phyloP scores from a whole-genome alignment of 2,113 vertebrate genomes.

The Bostrychus sinensis region DNA sequence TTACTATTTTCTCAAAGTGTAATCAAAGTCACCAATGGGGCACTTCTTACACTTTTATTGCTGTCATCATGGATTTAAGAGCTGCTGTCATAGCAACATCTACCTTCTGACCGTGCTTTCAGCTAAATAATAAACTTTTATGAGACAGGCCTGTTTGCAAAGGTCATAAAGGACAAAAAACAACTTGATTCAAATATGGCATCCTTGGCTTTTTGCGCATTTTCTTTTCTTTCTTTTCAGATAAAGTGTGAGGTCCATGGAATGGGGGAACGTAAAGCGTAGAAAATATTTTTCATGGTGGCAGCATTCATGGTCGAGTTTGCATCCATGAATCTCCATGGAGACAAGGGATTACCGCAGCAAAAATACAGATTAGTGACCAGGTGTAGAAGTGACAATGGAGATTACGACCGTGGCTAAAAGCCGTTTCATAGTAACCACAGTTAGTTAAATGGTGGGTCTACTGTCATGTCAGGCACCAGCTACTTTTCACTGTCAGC shows the following conservation, averaged over 20 bases:
- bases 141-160: neutral
- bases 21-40: neutral
- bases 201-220: no score
- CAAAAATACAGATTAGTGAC: conserved; percentile 69
- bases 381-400: conserved; percentile 61
- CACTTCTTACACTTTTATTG: conserved; percentile 40
- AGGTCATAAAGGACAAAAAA: neutral
- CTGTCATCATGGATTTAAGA: conserved; percentile 30
- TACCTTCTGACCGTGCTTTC: conserved; percentile 36
- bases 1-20: neutral
- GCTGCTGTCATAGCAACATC: conserved; percentile 45
- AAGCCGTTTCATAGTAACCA: conserved; percentile 52
- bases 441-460: conserved; percentile 26
- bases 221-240: neutral
- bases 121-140: conserved; percentile 36
- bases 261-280: conserved; percentile 4
- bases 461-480: conserved; percentile 8
- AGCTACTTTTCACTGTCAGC: neutral
- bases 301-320: conserved; percentile 56
- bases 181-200: neutral
- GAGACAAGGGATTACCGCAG: conserved; percentile 71
- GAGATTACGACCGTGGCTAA: conserved; percentile 64
- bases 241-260: neutral
- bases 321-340: conserved; percentile 68
- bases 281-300: conserved; percentile 41